These are phyloP conservation scores for Pteromalus puparum DNA, from an alignment of 1,140 invertebrate genomes.

Conservation along the genomic window DNA sequence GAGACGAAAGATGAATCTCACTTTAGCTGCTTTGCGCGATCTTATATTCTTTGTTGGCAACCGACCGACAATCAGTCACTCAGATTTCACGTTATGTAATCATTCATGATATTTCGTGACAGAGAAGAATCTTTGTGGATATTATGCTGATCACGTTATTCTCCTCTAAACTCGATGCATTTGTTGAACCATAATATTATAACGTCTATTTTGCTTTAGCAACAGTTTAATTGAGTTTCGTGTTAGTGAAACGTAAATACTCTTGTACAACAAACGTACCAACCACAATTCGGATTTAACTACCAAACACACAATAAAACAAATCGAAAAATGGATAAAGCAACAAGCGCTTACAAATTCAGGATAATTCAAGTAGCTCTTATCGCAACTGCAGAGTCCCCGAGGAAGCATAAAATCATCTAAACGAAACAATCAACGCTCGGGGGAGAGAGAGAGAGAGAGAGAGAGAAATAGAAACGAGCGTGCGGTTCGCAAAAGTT, in stretches of 20 bases:
- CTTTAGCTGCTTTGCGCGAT: neutral
- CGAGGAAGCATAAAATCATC: neutral
- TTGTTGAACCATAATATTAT: no score
- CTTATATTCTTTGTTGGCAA: neutral
- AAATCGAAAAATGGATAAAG: neutral
- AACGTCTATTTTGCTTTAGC: no score
- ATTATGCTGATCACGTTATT: no score
- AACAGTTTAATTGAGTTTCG: no score
- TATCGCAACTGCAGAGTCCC: neutral
- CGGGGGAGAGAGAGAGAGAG: neutral
- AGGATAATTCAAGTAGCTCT: neutral
- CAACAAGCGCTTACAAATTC: neutral
- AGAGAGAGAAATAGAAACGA: neutral
- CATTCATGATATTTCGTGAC: neutral
- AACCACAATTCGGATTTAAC: no score
- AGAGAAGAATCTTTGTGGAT: neutral
- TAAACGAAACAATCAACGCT: slow-evolving; percentile 20
- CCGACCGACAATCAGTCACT: neutral
- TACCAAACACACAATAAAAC: no score
- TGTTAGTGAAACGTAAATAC: no score
- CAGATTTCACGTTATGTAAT: neutral
- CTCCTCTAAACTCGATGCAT: no score
- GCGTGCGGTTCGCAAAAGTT: neutral
- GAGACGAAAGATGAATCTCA: neutral
- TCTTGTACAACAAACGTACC: no score